phyloP scores from a whole-genome alignment of 2,888 invertebrate genomes.

The Tryphoninae sp. region DNA sequence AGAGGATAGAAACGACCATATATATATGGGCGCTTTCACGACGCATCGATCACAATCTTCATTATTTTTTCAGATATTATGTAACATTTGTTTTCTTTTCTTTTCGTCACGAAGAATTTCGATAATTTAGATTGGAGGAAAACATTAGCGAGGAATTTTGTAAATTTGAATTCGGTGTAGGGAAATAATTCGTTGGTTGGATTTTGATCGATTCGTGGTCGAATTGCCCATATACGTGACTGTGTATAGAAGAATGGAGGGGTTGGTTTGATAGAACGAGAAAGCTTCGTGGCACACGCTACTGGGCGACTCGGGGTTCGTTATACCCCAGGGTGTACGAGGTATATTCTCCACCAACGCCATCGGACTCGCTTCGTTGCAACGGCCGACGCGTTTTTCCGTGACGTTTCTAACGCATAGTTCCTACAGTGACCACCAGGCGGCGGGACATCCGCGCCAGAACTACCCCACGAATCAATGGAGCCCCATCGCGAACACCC shows the following conservation, averaged over 20 bases:
- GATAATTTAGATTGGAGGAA: too few species aligned
- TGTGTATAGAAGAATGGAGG: slow-evolving; percentile 16
- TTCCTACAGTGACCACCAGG: slow-evolving; percentile 67
- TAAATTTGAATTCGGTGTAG: too few species aligned
- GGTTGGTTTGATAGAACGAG: slow-evolving; percentile 24
- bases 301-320: slow-evolving; percentile 73
- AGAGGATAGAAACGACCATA: slow-evolving; percentile 45
- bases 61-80: too few species aligned
- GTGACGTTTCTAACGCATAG: slow-evolving; percentile 1
- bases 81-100: too few species aligned
- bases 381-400: slow-evolving; percentile 66
- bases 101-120: too few species aligned
- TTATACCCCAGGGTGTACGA: slow-evolving; percentile 67
- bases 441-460: slow-evolving; percentile 45
- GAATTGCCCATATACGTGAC: background rate
- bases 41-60: too few species aligned
- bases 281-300: slow-evolving; percentile 7
- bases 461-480: slow-evolving; percentile 78
- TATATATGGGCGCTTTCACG: too few species aligned
- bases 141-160: too few species aligned
- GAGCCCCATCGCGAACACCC: slow-evolving; percentile 74
- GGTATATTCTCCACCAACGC: slow-evolving; percentile 64
- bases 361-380: slow-evolving; percentile 69
- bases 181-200: too few species aligned
- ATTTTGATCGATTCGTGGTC: too few species aligned